Evolutionary conservation across 2,797 vertebrate species (phyloP).

Genomic region (Avahi laniger): DNA sequence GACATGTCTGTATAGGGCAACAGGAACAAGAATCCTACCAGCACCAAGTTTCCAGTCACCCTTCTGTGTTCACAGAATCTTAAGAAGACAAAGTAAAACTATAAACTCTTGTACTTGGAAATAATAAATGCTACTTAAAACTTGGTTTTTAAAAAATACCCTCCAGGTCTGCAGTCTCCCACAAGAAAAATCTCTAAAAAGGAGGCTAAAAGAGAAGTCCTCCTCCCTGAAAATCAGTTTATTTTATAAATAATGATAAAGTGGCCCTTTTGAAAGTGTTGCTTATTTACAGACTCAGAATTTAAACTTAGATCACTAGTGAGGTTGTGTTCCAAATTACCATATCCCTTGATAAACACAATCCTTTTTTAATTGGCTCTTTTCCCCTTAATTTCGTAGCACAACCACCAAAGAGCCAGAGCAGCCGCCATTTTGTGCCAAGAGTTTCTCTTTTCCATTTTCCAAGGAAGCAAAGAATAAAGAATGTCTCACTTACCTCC

Average conservation of each 20-base stretch:
- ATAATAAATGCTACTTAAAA: conserved; percentile 27
- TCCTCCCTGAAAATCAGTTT: conserved; percentile 12
- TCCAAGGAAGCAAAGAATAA: conserved; percentile 18
- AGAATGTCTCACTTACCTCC: conserved; percentile 14
- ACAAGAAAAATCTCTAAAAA: conserved; percentile 21
- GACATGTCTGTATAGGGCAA: neutral
- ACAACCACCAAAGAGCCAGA: neutral
- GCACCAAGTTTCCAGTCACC: neutral
- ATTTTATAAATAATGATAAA: conserved; percentile 49
- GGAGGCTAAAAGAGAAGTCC: neutral
- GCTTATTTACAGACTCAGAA: neutral
- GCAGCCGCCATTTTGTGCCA: conserved; percentile 24
- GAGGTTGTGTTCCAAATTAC: neutral
- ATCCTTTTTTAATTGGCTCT: neutral
- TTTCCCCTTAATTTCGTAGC: neutral
- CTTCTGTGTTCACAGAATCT: neutral
- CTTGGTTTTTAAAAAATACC: neutral
- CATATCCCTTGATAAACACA: neutral
- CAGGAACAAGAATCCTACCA: neutral
- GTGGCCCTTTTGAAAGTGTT: neutral
- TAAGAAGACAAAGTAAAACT: neutral
- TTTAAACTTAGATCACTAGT: neutral
- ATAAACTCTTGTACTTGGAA: conserved; percentile 32
- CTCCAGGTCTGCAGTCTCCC: neutral
- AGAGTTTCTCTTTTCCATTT: conserved; percentile 34